phyloP scores from a whole-genome alignment of 1,140 invertebrate species.

The Calosoma granatense region DNA sequence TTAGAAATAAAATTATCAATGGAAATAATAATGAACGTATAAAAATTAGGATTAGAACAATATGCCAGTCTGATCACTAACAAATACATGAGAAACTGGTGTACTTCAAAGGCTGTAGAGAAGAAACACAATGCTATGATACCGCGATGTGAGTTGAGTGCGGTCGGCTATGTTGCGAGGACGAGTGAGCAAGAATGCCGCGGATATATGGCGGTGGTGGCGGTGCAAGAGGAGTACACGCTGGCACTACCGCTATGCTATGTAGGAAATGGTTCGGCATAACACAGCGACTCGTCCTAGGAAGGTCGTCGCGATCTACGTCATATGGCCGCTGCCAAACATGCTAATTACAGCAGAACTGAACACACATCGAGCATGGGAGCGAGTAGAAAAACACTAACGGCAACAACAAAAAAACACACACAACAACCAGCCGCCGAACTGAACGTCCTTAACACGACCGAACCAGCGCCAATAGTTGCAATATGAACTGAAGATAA shows the following conservation, averaged over 20 bases:
- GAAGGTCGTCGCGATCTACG: background rate
- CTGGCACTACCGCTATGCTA: no score
- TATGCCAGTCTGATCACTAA: background rate
- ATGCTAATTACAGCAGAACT: background rate
- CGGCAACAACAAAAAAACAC: background rate
- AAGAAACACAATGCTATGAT: no score
- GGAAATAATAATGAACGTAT: slow-evolving; percentile 11
- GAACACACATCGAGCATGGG: background rate
- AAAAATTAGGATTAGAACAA: slow-evolving; percentile 2
- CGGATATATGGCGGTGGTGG: background rate
- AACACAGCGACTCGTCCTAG: background rate
- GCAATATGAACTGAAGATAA: no score
- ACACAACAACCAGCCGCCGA: no score
- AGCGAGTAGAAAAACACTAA: background rate
- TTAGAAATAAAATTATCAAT: slow-evolving; percentile 8
- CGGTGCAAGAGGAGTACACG: no score
- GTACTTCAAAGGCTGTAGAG: no score
- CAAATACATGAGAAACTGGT: slow-evolving; percentile 11
- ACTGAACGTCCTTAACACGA: no score
- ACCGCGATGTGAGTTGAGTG: no score
- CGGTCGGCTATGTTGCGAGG: no score
- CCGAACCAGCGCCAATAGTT: no score
- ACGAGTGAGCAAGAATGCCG: no score
- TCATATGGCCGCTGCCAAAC: background rate
- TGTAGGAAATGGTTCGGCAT: no score